Evolutionary conservation across 2,797 vertebrate genomes (phyloP), one percentile per base, ranked within the genome.

Genomic region (Enteromius argenteus): DNA sequence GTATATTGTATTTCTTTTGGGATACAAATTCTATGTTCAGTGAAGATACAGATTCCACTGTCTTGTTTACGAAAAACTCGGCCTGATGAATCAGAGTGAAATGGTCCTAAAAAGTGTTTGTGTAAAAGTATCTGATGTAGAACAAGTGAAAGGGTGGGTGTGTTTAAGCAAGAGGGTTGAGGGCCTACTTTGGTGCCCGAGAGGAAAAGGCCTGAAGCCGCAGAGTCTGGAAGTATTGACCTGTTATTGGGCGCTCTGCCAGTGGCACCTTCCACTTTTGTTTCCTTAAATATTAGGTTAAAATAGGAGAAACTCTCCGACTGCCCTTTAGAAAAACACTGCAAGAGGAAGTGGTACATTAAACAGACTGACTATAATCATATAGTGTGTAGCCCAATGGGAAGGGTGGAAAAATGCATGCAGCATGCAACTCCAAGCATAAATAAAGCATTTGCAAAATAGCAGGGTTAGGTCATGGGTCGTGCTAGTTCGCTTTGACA

Each of bases 211-310:
- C 89, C 90, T 91, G 92, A 93, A 92, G 94, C 90, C 90, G 71
- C 90, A 87, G 60, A 92, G 92, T 93, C 92, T 92, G 89, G 89
- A 92, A 90, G 91, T 93, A 94, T 94, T 93, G 94, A 95, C 93
- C 93, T 90, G 91, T 87, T 90, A 79, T 88, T 87, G 90, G 93
- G 92, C 93, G 79, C 17, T 42, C 56, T 89, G 93, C 93, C 94
- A 85, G 86, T 87, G 42, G 88, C 90, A 91, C 89, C 92, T 88
- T 91, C 85, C 88, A 86, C 77, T 79, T 87, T 76, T 84, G 37
- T 68, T 79, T 87, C 87, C 89, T 87, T 58, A 79, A 73, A 85
- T 27, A 79, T 84, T 85, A 90, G 87, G 89, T 81, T 85, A 46
- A 85, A 88, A 88, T 87, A 60, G 51, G 67, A 79, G 83, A 77